Base-by-base conservation (phyloP, 2,888 invertebrate genomes). In the Adelphocoris suturalis region DNA sequence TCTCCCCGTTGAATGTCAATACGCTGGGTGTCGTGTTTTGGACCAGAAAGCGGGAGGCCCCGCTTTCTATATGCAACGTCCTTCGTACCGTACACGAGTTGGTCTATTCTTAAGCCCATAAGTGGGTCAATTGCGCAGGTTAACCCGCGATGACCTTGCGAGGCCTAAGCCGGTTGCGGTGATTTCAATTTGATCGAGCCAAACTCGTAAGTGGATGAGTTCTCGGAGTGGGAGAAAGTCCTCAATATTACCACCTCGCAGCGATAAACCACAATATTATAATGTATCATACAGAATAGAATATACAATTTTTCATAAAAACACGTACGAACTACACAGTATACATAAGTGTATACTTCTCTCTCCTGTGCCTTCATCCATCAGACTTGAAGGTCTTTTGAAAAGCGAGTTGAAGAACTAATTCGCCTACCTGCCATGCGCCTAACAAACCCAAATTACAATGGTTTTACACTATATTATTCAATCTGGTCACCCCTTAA, bases 61-160 rank as follows among this genome's bases (percentile, higher is more conserved):
- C 52, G 47, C 82, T 82, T 82, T 82, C 82, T 82, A 82, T 55
- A 27, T 82, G 82, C 82, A 82, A 82, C 82, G 82, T 82, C 82
- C 82, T 82, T 82, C 82, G 55, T 52, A 82, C 82, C 52, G 23
- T 47, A 82, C 48, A 27, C 82, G 82, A 82, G 16, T 11, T 19
- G 80, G 7, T 82, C 52, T 82, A 78, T 78, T 78, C 78, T 78
- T 16, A 11, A 37, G n/a, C 46, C 78, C 37, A 78, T 46, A 78
- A 78, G 46, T 78, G 78, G 78, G 78, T 78, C 78, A 78, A 37
- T 78, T 78, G 78, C 78, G 78, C 78, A 78, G 78, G 37, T 78
- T 78, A 47, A 78, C 78, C 78, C 37, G 46, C 78, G 68, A 23
- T 68, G 68, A 68, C 68, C 68, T 68, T 68, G 68, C 12, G 27